Conservation (phyloP, 2,797 vertebrate species). For the Argya squamiceps region DNA sequence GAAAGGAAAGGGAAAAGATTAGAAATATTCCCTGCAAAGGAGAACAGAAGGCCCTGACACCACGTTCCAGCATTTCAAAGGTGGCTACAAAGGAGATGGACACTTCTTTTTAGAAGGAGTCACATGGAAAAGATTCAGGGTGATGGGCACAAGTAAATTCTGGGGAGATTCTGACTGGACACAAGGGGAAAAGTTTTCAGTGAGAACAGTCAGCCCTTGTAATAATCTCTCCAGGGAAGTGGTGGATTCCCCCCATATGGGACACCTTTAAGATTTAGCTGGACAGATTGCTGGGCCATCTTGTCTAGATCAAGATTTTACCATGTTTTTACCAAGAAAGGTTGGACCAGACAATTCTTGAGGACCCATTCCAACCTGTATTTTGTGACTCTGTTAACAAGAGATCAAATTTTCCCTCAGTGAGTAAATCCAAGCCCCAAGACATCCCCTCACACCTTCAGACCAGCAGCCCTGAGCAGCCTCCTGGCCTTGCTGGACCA, state of each 20-base stretch:
- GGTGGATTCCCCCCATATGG: no score
- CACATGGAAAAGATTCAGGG: neutral
- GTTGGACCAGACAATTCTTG: neutral
- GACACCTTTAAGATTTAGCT: neutral
- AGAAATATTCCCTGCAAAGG: neutral
- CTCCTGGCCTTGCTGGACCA: neutral
- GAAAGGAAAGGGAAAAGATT: neutral
- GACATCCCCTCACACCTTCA: neutral
- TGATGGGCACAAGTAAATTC: neutral
- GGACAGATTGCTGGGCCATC: neutral
- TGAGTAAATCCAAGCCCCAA: neutral
- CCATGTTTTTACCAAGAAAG: neutral
- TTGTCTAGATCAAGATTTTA: neutral
- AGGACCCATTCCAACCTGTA: neutral
- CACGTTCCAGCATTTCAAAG: neutral
- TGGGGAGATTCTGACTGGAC: neutral
- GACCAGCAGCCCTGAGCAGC: neutral
- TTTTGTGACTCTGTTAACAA: neutral
- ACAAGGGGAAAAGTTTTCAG: neutral
- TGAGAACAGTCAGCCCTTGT: neutral
- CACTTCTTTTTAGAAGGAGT: neutral
- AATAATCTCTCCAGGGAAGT: neutral
- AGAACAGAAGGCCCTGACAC: no score
- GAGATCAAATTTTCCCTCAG: neutral
- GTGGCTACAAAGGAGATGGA: neutral